Evolutionary conservation across 2,888 invertebrate genomes (phyloP), one percentile per base, ranked within the genome.

Genomic region (Heteromurus nitidus): DNA sequence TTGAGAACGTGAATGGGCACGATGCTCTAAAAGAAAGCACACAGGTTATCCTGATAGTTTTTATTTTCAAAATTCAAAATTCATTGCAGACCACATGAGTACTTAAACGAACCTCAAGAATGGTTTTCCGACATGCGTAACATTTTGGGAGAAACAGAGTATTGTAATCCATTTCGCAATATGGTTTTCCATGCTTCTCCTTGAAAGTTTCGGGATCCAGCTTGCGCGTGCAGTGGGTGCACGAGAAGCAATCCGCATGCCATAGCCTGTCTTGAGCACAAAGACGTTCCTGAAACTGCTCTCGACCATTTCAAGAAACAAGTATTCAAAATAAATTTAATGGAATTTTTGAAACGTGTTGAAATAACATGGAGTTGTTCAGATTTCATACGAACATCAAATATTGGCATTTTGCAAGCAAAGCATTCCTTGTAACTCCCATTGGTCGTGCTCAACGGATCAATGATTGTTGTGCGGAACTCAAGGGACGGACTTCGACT

Each of bases 161-260:
- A 47, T 84, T 85, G 70, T 81, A 87, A 53, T 86, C 86, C 62
- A 80, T 72, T 64, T 84, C 83, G 44, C 87, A 87, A 53, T 86
- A 87, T 1, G 82, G 80, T 36, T 74, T 65, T 3, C 84, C 84
- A 67, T 85, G 75, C 20, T 84, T 82, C 64, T 87, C 86, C n/a
- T 65, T 62, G 58, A 82, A 85, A 13, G 79, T 84, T 0, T 84
- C 83, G 3, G 74, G 60, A 26, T 68, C 82, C 72, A 87, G 47
- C 28, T 74, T 67, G 36, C 82, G 82, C 1, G 74, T 77, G 65
- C 87, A 87, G 31, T 83, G 83, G 3, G 75, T 70, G 55, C 87
- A 87, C 0, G 82, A 76, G 65, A 86, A 86, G 30, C 86, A 86
- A 31, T 86, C 83, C 7, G 26, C 28, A 50, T 86, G 86, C 79